Base-by-base conservation (phyloP, 64 coral and sea anemone genomes). In the Pocillopora verrucosa region DNA sequence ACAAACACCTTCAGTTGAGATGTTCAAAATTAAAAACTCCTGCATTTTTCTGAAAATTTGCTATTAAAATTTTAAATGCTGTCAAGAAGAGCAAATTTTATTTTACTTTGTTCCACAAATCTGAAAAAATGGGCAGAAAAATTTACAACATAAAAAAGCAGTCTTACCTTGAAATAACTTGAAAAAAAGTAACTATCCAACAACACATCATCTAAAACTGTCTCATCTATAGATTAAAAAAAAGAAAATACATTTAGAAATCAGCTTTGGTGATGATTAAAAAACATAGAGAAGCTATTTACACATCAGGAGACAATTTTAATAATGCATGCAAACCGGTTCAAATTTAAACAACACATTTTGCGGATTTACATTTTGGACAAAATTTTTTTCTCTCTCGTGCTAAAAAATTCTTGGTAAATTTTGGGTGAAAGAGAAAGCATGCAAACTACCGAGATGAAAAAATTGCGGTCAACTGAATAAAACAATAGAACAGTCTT, bases 101-200 rank as follows among this genome's bases (percentile, higher is more conserved):
- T 7, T 51, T 51, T 4, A 51, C 41, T 51, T 51, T 51, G 41
- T 7, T 51, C 41, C 7, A 51, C 3, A 51, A 51, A 51, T 2
- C 7, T n/a, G 5, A 11, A 3, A 70, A 70, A 70, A 70, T 4
- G 20, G 25, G 11, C 20, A 30, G 25, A 70, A n/a, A 24, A 24
- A 24, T 70, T 24, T 70, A n/a, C 9, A 7, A 62, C 63, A 35
- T 20, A 13, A 14, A 45, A 34, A 83, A n/a, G 38, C 58, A 1
- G 17, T 11, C 56, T 81, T 91, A 99, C 93, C 97, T 99, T 99
- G 78, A 99, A 99, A 89, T 89, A 99, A 59, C 97, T 99, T 16
- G 97, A 99, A 73, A 99, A 99, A 82, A 99, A 99, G 90, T 99
- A 99, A 69, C 97, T 95, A 78, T 99, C 97, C 36, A 99, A 56